These are phyloP conservation scores for Cololabis saira DNA, from an alignment of 2,113 vertebrate species.

Conservation along the genomic window DNA sequence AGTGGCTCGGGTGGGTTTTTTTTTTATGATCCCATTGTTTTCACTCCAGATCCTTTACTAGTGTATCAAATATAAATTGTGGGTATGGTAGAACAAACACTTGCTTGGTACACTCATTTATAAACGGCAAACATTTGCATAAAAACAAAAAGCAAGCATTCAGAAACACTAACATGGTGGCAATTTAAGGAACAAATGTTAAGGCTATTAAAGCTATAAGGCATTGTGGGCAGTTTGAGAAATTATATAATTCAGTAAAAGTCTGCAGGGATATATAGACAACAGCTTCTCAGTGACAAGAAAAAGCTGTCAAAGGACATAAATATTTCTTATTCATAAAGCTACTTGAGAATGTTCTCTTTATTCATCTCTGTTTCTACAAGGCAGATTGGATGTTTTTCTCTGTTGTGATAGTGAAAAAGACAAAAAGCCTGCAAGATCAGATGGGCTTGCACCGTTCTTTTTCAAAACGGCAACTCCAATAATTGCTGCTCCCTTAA, in stretches of 20 bases:
- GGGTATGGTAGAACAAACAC: neutral
- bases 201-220: constrained; percentile 59
- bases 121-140: constrained; percentile 22
- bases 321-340: constrained; percentile 31
- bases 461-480: too few relatives aligned
- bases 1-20: constrained; percentile 75
- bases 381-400: constrained; percentile 42
- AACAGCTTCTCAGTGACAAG: constrained; percentile 39
- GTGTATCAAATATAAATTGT: constrained; percentile 2
- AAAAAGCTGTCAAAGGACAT: constrained; percentile 39
- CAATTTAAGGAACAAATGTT: constrained; percentile 28
- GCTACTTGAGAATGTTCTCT: constrained; percentile 49
- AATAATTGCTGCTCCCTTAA: too few relatives aligned
- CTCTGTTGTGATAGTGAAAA: constrained; percentile 40
- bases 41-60: constrained; percentile 55
- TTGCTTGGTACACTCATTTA: neutral
- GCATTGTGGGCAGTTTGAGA: constrained; percentile 28
- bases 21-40: constrained; percentile 86
- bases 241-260: constrained; percentile 54
- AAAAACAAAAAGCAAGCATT: neutral
- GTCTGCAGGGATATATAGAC: constrained; percentile 26
- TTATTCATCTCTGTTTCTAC: constrained; percentile 55
- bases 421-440: constrained; percentile 3
- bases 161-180: constrained; percentile 1
- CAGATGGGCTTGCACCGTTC: too few relatives aligned